Conservation (phyloP, 2,113 vertebrate genomes). For the Nibea albiflora region DNA sequence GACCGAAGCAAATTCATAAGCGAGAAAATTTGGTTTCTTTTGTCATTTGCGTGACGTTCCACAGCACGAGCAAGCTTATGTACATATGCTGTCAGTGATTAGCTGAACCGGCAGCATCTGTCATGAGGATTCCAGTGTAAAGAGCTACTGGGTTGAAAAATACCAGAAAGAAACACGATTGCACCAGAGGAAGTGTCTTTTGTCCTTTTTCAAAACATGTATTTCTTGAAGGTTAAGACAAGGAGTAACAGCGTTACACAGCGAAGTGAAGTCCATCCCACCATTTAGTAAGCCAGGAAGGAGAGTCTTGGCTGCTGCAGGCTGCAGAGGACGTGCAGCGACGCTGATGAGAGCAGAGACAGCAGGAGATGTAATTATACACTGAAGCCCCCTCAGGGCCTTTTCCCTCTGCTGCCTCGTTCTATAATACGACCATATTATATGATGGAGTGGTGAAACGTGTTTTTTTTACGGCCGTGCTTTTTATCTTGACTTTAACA, state of each 20-base stretch:
- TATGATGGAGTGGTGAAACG: neutral
- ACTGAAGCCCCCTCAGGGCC: constrained; percentile 25
- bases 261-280: constrained; percentile 15
- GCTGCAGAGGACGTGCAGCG: constrained; percentile 31
- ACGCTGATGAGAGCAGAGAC: constrained; percentile 41
- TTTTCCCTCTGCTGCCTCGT: constrained; percentile 30
- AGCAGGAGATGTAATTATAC: constrained; percentile 56
- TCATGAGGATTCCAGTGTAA: neutral
- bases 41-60: too few species aligned
- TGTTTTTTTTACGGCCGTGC: neutral
- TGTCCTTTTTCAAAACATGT: neutral
- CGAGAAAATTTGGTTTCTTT: too few species aligned
- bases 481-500: constrained; percentile 9
- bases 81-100: neutral
- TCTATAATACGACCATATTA: constrained; percentile 20
- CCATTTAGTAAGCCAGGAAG: neutral
- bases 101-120: neutral
- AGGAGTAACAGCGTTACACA: constrained; percentile 2
- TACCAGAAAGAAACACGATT: neutral
- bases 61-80: neutral
- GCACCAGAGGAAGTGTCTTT: neutral
- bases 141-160: neutral
- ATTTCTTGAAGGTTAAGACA: constrained; percentile 33
- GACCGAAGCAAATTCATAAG: too few species aligned
- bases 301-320: constrained; percentile 20